Percentiles rank a stretch among this genome's conserved stretches.
Evolutionary conservation across 2,797 vertebrate genomes (phyloP).

Genomic region (Nannoperca obscura): DNA sequence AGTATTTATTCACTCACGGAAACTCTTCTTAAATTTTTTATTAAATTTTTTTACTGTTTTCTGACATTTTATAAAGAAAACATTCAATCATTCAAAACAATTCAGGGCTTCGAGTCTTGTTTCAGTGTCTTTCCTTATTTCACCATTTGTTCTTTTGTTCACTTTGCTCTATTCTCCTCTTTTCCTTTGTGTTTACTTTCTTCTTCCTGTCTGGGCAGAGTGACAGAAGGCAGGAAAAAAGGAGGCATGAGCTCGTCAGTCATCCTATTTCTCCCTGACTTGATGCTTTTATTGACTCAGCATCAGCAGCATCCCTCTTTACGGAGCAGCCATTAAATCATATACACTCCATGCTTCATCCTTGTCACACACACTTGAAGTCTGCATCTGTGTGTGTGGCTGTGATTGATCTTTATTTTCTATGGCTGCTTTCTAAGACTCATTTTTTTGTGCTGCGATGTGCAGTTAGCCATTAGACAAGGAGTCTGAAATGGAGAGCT

Average conservation of each 20-base stretch:
- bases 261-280: conserved; percentile 53
- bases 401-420: conserved; percentile 75
- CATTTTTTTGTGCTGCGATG: conserved; percentile 53
- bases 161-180: neutral
- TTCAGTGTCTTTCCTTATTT: neutral
- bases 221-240: conserved; percentile 54
- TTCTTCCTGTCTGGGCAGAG: conserved; percentile 39
- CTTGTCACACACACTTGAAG: conserved; percentile 66
- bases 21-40: neutral
- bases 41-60: neutral
- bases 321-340: conserved; percentile 68
- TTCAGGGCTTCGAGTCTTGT: neutral
- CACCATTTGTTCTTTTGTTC: conserved; percentile 10
- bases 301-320: conserved; percentile 59
- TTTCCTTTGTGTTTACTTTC: conserved; percentile 26
- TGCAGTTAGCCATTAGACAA: conserved; percentile 60
- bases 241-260: conserved; percentile 43
- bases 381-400: conserved; percentile 49
- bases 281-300: conserved; percentile 79
- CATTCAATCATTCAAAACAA: neutral
- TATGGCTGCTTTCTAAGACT: conserved; percentile 38
- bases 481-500: conserved; percentile 35
- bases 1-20: neutral
- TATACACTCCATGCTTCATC: conserved; percentile 65
- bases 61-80: neutral